Evolutionary conservation across 1,140 invertebrate species (phyloP).

Genomic region (Diorhabda sublineata): DNA sequence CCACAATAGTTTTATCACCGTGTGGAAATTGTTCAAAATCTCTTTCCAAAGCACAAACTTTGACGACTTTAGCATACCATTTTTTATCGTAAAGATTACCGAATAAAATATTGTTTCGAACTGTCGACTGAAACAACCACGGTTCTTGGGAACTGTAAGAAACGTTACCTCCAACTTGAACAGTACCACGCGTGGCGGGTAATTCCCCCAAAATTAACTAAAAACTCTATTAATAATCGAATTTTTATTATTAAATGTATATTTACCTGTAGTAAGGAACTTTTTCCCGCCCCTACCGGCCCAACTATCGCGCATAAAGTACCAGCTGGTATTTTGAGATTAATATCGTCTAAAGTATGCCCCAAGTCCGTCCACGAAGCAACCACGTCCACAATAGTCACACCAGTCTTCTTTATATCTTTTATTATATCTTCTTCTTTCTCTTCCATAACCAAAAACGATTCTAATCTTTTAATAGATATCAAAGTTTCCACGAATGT

Average conservation of each 20-base stretch:
- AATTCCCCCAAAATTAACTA: slow-evolving; percentile 76
- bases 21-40: slow-evolving; percentile 78
- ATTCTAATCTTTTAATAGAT: slow-evolving; percentile 62
- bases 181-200: slow-evolving; percentile 50
- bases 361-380: slow-evolving; percentile 59
- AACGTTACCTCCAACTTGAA: slow-evolving; percentile 60
- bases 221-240: not conserved
- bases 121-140: slow-evolving; percentile 62
- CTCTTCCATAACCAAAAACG: slow-evolving; percentile 60
- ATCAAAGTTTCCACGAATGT: slow-evolving; percentile 62
- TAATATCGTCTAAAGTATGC: slow-evolving; percentile 57
- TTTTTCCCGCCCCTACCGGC: slow-evolving; percentile 77
- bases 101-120: slow-evolving; percentile 75
- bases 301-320: slow-evolving; percentile 72
- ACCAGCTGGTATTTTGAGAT: slow-evolving; percentile 59
- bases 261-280: slow-evolving; percentile 64
- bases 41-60: slow-evolving; percentile 62
- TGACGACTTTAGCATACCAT: slow-evolving; percentile 64
- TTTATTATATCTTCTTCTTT: slow-evolving; percentile 43
- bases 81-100: slow-evolving; percentile 61
- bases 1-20: slow-evolving; percentile 51
- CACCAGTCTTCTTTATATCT: slow-evolving; percentile 34
- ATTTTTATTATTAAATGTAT: not conserved
- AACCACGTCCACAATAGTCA: slow-evolving; percentile 52
- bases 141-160: slow-evolving; percentile 74